Conservation (phyloP, 2,113 vertebrate species). For the Mesocricetus auratus region DNA sequence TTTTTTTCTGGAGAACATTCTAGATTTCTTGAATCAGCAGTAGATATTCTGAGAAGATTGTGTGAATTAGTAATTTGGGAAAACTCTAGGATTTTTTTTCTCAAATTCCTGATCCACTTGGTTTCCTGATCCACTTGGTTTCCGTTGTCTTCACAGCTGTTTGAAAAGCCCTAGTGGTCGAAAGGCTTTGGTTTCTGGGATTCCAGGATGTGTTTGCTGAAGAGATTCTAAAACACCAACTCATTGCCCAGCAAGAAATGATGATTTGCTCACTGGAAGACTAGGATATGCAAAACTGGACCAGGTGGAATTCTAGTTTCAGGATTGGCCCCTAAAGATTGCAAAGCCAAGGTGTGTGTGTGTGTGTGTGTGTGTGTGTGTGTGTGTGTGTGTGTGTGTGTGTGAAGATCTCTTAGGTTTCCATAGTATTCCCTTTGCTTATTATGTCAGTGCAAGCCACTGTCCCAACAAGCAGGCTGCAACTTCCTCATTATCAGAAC, state of each 20-base stretch:
- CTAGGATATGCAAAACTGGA: neutral
- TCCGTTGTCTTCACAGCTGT: fast-evolving
- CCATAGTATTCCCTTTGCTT: neutral
- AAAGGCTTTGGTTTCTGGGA: no score
- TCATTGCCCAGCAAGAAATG: neutral
- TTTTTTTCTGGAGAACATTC: neutral
- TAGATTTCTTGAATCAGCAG: neutral
- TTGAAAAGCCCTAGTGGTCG: neutral
- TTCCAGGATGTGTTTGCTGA: neutral
- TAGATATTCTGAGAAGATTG: neutral
- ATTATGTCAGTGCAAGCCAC: neutral
- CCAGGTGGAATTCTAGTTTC: neutral
- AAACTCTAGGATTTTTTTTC: neutral
- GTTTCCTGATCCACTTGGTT: neutral
- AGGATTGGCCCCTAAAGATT: neutral
- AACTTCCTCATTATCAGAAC: fast-evolving
- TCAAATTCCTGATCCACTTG: neutral
- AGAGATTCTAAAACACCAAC: no score
- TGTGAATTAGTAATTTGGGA: neutral
- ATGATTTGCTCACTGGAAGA: neutral
- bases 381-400: no score
- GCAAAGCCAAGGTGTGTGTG: fast-evolving
- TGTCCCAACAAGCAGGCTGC: neutral
- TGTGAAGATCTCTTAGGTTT: neutral
- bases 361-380: no score